phyloP scores from a whole-genome alignment of 2,888 invertebrate species.

The Acronicta aceris region DNA sequence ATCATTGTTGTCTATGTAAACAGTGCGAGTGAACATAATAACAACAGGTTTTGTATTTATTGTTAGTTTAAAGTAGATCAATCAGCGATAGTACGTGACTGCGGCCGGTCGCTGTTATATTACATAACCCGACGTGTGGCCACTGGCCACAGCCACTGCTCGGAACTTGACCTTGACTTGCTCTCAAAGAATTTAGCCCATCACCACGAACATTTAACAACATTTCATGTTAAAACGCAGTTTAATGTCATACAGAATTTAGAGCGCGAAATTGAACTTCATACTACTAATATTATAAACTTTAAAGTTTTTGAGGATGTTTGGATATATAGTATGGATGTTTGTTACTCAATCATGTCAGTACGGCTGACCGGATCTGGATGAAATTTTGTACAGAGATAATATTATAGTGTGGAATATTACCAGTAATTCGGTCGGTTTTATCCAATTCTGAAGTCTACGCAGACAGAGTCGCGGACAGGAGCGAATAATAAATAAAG shows the following conservation, averaged over 20 bases:
- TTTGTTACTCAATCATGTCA: too few species aligned
- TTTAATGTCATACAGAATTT: neutral
- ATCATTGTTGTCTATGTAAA: conserved; percentile 9
- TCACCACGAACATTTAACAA: conserved; percentile 14
- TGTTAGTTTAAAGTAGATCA: conserved; percentile 52
- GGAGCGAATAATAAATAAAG: too few species aligned
- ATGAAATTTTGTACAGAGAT: too few species aligned
- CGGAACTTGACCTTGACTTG: conserved; percentile 78
- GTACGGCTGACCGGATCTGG: too few species aligned
- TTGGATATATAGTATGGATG: too few species aligned
- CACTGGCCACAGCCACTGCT: conserved; percentile 61
- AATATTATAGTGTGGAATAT: too few species aligned
- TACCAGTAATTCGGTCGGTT: too few species aligned
- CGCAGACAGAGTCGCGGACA: too few species aligned
- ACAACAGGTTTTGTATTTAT: conserved; percentile 30
- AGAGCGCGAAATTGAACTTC: conserved; percentile 1
- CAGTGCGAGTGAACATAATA: conserved; percentile 15
- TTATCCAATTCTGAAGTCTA: too few species aligned
- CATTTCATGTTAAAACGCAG: neutral
- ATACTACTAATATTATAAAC: neutral
- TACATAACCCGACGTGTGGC: conserved; percentile 73
- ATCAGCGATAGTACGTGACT: conserved; percentile 50
- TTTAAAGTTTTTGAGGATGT: too few species aligned
- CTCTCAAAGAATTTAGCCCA: conserved; percentile 35
- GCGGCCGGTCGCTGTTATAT: conserved; percentile 45